A percentile compares a stretch with the other conserved stretches of the same genome.
Evolutionary conservation across 2,888 invertebrate genomes (phyloP).

Genomic region (Drosophila nr. perissopoda): DNA sequence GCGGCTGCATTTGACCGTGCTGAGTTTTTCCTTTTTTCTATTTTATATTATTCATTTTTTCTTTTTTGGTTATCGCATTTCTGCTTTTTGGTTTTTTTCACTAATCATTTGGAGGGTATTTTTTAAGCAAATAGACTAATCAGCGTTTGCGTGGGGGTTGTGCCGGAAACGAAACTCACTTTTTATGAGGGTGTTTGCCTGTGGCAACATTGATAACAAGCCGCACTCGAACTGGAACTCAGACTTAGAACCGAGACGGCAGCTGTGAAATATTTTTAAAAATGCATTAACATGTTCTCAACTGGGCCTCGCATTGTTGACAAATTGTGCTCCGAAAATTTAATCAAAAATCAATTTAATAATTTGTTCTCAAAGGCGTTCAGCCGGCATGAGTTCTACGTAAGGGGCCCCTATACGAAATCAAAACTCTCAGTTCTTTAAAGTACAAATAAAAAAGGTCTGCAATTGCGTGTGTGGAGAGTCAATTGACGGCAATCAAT

Average conservation of each 20-base stretch:
- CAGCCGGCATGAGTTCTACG: conserved; percentile 65
- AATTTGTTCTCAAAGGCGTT: conserved; percentile 66
- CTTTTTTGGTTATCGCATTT: conserved; percentile 51
- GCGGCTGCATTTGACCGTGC: conserved; percentile 64
- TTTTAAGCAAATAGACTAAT: conserved; percentile 77
- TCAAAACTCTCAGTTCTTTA: conserved; percentile 37
- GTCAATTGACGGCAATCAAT: conserved; percentile 62
- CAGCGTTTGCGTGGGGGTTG: conserved; percentile 66
- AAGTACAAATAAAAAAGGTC: conserved; percentile 46
- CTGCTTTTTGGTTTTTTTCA: conserved; percentile 22
- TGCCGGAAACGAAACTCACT: conserved; percentile 54
- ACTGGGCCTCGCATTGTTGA: conserved; percentile 58
- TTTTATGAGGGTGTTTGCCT: conserved; percentile 68
- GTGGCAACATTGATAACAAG: conserved; percentile 25
- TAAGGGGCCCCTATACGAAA: conserved; percentile 61
- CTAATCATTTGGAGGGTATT: conserved; percentile 64
- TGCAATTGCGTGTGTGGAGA: conserved; percentile 40
- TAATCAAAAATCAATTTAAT: conserved; percentile 70
- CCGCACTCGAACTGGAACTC: conserved; percentile 14
- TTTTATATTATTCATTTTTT: conserved; percentile 25
- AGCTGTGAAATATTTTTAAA: conserved; percentile 27
- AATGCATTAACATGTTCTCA: conserved; percentile 21
- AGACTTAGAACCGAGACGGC: conserved; percentile 33
- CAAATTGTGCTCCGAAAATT: conserved; percentile 65
- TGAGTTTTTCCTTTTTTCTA: conserved; percentile 38